Percentiles rank a stretch among this genome's conserved stretches.
phyloP scores from a whole-genome alignment of 2,797 vertebrate species.

The Kryptolebias ocellatus region DNA sequence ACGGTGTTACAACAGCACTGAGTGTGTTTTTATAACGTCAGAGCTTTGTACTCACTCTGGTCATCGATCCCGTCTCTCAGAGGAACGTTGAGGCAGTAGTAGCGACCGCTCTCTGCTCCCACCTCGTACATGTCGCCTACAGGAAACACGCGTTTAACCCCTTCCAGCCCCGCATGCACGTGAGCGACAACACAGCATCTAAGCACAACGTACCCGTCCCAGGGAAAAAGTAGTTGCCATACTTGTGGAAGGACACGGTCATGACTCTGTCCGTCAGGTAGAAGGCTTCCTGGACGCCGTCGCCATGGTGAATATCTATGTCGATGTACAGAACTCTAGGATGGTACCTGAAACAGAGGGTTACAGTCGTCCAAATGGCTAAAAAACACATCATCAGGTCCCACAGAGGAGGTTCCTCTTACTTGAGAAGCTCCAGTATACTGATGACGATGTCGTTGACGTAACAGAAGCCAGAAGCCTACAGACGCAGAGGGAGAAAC shows the following conservation, averaged over 20 bases:
- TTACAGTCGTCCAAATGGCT: neutral
- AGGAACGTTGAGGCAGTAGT: slow-evolving; percentile 97
- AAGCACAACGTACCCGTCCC: slow-evolving; percentile 86
- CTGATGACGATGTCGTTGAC: slow-evolving; percentile 99
- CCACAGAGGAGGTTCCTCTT: slow-evolving; percentile 59
- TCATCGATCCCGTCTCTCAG: slow-evolving; percentile 97
- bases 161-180: neutral
- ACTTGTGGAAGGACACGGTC: slow-evolving; percentile 99
- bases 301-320: slow-evolving; percentile 98
- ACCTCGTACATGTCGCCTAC: slow-evolving; percentile 99
- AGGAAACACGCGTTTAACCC: slow-evolving; percentile 9
- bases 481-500: slow-evolving; percentile 32
- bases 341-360: slow-evolving; percentile 85
- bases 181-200: neutral
- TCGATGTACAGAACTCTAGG: slow-evolving; percentile 98
- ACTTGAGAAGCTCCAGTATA: slow-evolving; percentile 97
- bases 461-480: slow-evolving; percentile 98
- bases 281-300: slow-evolving; percentile 97
- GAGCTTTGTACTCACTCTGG: slow-evolving; percentile 87
- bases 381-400: neutral
- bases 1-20: neutral
- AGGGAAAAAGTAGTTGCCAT: slow-evolving; percentile 98
- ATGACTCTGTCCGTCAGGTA: slow-evolving; percentile 98
- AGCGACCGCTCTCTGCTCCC: slow-evolving; percentile 95
- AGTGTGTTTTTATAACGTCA: no score